Percentiles rank a stretch among this genome's conserved stretches.
Conservation (phyloP, 2,797 vertebrate species). For the Philypnodon macrostomus region DNA sequence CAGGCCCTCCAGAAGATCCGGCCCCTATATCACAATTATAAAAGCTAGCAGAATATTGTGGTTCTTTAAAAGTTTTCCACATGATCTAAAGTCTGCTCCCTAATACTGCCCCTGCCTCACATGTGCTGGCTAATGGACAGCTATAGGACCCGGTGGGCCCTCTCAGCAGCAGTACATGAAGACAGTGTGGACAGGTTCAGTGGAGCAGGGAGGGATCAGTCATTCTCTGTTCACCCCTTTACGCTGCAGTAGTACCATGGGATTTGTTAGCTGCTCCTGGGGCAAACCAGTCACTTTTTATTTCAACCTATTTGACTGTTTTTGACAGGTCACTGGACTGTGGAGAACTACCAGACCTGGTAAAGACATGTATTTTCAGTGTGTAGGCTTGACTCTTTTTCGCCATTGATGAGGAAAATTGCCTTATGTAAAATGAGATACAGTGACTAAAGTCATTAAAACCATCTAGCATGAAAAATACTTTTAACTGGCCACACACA, state of each 20-base stretch:
- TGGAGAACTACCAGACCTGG: slow-evolving; percentile 53
- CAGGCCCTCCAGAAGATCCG: no score
- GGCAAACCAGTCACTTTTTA: slow-evolving; percentile 44
- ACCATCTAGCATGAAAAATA: no score
- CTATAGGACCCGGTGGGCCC: slow-evolving; percentile 22
- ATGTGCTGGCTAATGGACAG: slow-evolving; percentile 22
- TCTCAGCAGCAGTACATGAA: slow-evolving; percentile 7
- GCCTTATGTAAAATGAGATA: not conserved
- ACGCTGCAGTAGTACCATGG: slow-evolving; percentile 40
- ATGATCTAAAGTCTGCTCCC: slow-evolving; percentile 1
- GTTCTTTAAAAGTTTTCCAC: not conserved
- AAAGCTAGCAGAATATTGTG: not conserved
- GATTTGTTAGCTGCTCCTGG: slow-evolving; percentile 60
- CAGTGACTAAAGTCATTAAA: not conserved
- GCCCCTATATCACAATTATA: no score
- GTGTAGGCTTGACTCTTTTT: slow-evolving; percentile 6
- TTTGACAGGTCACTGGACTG: slow-evolving; percentile 61
- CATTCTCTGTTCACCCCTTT: slow-evolving; percentile 38
- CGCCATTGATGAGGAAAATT: not conserved
- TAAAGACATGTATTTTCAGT: slow-evolving; percentile 40
- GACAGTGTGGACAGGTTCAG: slow-evolving; percentile 34
- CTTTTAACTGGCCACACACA: no score
- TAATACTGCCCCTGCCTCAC: slow-evolving; percentile 12
- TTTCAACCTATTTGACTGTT: slow-evolving; percentile 47
- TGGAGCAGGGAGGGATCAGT: slow-evolving; percentile 48